Conservation (phyloP, 2,797 vertebrate genomes). For the Hozukius guyotensis region DNA sequence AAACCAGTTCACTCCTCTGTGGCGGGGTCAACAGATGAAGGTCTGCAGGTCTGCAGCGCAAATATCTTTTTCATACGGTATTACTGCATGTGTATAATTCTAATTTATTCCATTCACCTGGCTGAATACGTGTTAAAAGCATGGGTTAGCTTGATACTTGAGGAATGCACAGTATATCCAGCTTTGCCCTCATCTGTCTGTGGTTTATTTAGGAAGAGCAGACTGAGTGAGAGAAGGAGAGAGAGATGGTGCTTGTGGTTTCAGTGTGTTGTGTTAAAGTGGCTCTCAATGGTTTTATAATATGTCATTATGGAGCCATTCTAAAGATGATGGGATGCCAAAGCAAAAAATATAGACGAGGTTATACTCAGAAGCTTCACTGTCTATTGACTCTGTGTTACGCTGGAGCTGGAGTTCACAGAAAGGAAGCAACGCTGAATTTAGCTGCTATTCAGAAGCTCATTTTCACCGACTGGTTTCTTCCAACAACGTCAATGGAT, state of each 20-base stretch:
- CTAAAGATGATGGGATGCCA: conserved; percentile 27
- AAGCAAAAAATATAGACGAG: conserved; percentile 24
- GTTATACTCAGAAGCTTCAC: conserved; percentile 6
- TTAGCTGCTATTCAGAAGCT: not conserved
- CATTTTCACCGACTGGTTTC: not conserved
- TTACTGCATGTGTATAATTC: not conserved
- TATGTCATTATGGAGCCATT: conserved; percentile 48
- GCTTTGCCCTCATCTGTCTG: conserved; percentile 12
- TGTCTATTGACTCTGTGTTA: not conserved
- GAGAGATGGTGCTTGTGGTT: conserved; percentile 26
- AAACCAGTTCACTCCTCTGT: not conserved
- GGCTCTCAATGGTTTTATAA: conserved; percentile 28
- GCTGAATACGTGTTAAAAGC: conserved; percentile 6
- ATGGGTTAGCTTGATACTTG: conserved; percentile 1
- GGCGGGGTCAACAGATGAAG: not conserved
- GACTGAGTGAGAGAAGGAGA: not conserved
- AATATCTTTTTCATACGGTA: not conserved
- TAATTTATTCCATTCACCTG: not conserved
- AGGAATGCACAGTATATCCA: conserved; percentile 31
- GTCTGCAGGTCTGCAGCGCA: not conserved
- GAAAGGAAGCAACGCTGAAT: not conserved
- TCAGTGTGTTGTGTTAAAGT: conserved; percentile 9
- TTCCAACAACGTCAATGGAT: not conserved
- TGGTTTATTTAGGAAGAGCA: conserved; percentile 15
- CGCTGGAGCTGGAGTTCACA: not conserved